Percentiles rank a stretch among this genome's conserved stretches.
Evolutionary conservation across 2,797 vertebrate species (phyloP).

Genomic region (Pangasius djambal): DNA sequence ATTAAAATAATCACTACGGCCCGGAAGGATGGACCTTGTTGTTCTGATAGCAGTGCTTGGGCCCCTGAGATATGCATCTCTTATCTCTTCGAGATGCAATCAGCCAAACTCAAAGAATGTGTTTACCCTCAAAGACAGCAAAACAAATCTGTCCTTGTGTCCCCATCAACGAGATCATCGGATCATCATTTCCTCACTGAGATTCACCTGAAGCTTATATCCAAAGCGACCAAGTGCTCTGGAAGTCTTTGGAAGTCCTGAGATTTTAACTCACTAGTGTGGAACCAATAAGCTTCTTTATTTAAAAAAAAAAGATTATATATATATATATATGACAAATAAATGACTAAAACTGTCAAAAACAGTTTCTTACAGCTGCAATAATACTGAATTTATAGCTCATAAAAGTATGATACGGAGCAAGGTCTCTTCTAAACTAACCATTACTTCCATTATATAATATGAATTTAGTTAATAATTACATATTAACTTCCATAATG

Average conservation of each 20-base stretch:
- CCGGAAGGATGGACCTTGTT: constrained; percentile 30
- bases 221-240: neutral
- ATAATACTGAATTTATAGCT: neutral
- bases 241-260: neutral
- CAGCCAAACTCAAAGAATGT: constrained; percentile 34
- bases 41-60: neutral
- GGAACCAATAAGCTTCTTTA: neutral
- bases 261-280: neutral
- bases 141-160: constrained; percentile 10
- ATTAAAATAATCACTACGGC: constrained; percentile 36
- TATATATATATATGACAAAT: neutral
- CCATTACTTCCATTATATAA: neutral
- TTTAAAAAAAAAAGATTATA: too few species aligned
- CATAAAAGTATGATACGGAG: neutral
- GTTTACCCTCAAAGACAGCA: constrained; percentile 30
- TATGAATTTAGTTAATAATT: neutral
- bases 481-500: neutral
- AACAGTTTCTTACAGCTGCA: neutral
- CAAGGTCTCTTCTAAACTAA: neutral
- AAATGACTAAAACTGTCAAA: neutral
- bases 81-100: constrained; percentile 43
- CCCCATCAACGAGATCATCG: neutral
- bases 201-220: neutral
- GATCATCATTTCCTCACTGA: neutral
- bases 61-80: constrained; percentile 2